These are phyloP conservation scores for Pteruthius melanotis DNA, from an alignment of 2,113 vertebrate species.

Conservation along the genomic window DNA sequence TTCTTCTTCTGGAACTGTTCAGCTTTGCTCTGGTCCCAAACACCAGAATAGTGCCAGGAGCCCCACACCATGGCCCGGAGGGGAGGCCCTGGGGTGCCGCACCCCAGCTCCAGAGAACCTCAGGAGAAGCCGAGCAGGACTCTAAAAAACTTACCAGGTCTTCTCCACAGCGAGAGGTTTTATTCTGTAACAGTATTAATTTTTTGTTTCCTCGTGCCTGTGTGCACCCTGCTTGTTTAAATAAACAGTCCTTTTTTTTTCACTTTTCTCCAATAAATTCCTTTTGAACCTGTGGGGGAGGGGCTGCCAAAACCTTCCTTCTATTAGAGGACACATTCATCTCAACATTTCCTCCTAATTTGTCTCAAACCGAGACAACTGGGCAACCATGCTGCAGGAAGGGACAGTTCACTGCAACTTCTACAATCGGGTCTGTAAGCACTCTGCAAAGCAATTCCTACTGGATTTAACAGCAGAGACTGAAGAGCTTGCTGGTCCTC, in stretches of 20 bases:
- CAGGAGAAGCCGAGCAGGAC: too few relatives aligned
- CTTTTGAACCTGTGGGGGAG: accelerated
- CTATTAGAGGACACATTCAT: not conserved
- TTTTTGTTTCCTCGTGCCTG: not conserved
- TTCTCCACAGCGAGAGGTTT: too few relatives aligned
- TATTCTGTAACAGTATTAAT: not conserved
- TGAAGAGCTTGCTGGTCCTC: not conserved
- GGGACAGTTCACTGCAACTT: not conserved
- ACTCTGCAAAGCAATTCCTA: not conserved
- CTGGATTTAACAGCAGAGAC: not conserved
- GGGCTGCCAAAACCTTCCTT: not conserved
- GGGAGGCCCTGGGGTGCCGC: too few relatives aligned
- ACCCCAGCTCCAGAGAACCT: too few relatives aligned
- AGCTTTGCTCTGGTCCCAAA: too few relatives aligned
- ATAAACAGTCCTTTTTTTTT: not conserved
- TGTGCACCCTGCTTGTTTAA: not conserved
- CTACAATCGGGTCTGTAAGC: not conserved
- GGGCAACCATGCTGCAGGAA: not conserved
- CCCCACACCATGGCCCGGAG: too few relatives aligned
- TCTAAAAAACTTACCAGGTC: too few relatives aligned
- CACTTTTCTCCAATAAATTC: not conserved
- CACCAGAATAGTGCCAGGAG: too few relatives aligned
- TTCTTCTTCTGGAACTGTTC: too few relatives aligned
- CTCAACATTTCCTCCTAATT: not conserved
- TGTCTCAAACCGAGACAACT: not conserved